Conservation (phyloP, 2,797 vertebrate genomes). For the Chaetodon trifasciatus region DNA sequence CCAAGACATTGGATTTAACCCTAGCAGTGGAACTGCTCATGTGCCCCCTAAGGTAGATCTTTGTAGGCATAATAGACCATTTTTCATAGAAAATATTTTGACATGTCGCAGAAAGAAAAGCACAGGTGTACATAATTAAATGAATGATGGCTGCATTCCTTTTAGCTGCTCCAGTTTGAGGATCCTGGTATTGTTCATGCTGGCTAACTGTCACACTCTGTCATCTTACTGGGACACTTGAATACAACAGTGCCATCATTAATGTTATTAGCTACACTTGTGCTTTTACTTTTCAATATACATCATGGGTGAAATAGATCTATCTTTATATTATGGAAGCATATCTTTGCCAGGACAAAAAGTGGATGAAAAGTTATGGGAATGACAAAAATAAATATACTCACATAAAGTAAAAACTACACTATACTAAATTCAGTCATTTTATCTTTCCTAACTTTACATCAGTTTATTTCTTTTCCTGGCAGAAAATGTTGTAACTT, state of each 20-base stretch:
- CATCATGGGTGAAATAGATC: neutral
- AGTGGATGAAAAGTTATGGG: neutral
- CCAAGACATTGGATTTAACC: neutral
- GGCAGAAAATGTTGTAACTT: neutral
- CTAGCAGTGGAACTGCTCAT: neutral
- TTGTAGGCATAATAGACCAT: neutral
- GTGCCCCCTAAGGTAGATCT: neutral
- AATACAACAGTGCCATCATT: neutral
- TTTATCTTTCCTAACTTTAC: too few species aligned
- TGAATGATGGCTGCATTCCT: neutral
- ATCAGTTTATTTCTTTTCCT: too few species aligned
- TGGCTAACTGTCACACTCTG: neutral
- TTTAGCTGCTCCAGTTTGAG: neutral
- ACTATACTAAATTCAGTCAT: too few species aligned
- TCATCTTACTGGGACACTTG: neutral
- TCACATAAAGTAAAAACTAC: too few species aligned
- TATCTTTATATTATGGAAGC: neutral
- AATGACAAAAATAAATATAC: neutral
- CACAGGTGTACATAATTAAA: neutral
- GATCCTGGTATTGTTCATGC: neutral
- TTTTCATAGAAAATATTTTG: neutral
- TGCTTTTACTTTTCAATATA: neutral
- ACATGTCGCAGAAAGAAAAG: neutral
- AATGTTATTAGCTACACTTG: neutral
- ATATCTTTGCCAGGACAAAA: neutral